These are phyloP conservation scores for Latrodectus elegans DNA, from an alignment of 2,888 invertebrate genomes.

Conservation along the genomic window DNA sequence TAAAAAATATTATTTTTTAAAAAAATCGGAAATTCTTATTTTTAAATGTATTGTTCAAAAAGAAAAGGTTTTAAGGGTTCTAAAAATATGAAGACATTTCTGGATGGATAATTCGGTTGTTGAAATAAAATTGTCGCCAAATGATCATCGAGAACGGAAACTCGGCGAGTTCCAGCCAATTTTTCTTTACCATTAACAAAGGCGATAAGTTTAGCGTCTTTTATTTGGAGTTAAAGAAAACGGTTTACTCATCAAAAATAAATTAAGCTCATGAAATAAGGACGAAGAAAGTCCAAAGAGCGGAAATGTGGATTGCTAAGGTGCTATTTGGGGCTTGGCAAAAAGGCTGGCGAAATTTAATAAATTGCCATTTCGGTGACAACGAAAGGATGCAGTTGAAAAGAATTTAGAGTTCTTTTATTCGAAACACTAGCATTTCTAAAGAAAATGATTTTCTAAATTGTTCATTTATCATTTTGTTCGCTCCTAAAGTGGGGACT, in stretches of 20 bases:
- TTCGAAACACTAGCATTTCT: not conserved
- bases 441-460: not conserved
- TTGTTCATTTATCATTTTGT: not conserved
- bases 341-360: not conserved
- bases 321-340: slow-evolving; percentile 12
- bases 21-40: not conserved
- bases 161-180: not conserved
- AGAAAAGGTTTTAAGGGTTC: not conserved
- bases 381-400: not conserved
- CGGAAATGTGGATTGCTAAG: slow-evolving; percentile 28
- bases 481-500: not conserved
- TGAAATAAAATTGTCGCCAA: slow-evolving; percentile 33
- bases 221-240: slow-evolving; percentile 14
- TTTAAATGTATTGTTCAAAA: not conserved
- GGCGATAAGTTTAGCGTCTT: slow-evolving; percentile 45
- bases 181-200: slow-evolving; percentile 44
- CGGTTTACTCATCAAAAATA: slow-evolving; percentile 52
- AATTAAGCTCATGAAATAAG: slow-evolving; percentile 55
- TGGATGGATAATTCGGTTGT: not conserved
- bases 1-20: not conserved
- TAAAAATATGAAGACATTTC: not conserved
- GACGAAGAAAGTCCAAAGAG: not conserved
- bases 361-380: slow-evolving; percentile 9
- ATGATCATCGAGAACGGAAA: slow-evolving; percentile 17
- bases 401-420: slow-evolving; percentile 2